A percentile compares a stretch with the other conserved stretches of the same genome.
Evolutionary conservation across 2,888 invertebrate species (phyloP).

Genomic region (Onthophagus sagittarius): DNA sequence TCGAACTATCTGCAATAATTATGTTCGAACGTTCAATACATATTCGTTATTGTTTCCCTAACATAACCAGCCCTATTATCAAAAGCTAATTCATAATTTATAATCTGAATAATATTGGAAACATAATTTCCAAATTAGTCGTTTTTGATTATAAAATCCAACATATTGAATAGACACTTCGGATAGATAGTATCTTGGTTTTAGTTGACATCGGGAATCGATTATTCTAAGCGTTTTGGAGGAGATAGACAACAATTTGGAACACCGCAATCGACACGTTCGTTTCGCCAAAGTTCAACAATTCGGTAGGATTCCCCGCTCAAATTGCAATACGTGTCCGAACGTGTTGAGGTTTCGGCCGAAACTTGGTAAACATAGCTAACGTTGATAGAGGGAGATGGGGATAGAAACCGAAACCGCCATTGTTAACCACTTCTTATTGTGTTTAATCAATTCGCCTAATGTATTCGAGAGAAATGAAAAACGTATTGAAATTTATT

Average conservation of each 20-base stretch:
- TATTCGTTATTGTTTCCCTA: no score
- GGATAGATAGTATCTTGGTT: background rate
- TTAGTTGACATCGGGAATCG: background rate
- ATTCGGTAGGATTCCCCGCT: background rate
- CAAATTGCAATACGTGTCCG: background rate
- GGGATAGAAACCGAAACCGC: background rate
- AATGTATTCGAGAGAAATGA: background rate
- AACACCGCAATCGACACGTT: background rate
- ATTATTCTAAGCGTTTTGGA: background rate
- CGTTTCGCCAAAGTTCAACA: background rate
- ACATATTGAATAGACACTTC: background rate
- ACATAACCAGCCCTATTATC: no score
- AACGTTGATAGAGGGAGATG: background rate
- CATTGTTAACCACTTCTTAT: background rate
- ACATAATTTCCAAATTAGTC: no score
- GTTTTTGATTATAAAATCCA: no score
- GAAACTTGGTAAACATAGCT: background rate
- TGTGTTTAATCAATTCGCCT: background rate
- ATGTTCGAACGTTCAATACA: no score
- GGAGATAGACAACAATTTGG: background rate
- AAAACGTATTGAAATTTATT: no score
- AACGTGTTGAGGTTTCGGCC: background rate
- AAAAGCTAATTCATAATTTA: no score
- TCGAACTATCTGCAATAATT: background rate
- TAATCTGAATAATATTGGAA: no score